phyloP scores from a whole-genome alignment of 1,140 invertebrate species.

The Sycobia sp. region DNA sequence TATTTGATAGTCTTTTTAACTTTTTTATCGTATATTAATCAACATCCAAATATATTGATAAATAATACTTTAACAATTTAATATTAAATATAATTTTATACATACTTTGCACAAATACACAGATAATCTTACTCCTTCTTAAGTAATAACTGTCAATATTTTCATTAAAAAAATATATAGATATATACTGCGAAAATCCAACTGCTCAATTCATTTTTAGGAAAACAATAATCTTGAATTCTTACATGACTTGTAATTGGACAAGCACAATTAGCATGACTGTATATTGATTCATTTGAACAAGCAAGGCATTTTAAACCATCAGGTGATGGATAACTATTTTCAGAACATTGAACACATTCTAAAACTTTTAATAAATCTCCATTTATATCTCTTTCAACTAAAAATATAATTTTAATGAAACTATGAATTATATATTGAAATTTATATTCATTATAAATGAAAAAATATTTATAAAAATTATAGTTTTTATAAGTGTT shows the following conservation, averaged over 20 bases:
- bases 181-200: slow-evolving; percentile 51
- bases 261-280: slow-evolving; percentile 46
- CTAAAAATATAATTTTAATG: slow-evolving; percentile 46
- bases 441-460: slow-evolving; percentile 8
- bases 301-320: slow-evolving; percentile 58
- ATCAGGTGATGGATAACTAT: slow-evolving; percentile 55
- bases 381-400: slow-evolving; percentile 57
- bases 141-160: slow-evolving; percentile 62
- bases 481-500: background rate
- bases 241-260: slow-evolving; percentile 41
- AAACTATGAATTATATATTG: slow-evolving; percentile 7
- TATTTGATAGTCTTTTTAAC: too few relatives aligned
- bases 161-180: slow-evolving; percentile 52
- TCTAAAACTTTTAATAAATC: slow-evolving; percentile 45
- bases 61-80: too few relatives aligned
- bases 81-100: slow-evolving; percentile 5
- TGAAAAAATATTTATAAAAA: slow-evolving; percentile 7
- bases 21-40: too few relatives aligned
- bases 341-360: slow-evolving; percentile 59
- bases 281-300: slow-evolving; percentile 37
- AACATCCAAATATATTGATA: too few relatives aligned
- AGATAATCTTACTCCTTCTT: slow-evolving; percentile 56
- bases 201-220: slow-evolving; percentile 46
- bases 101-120: slow-evolving; percentile 64
- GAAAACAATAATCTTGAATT: slow-evolving; percentile 56